phyloP scores from a whole-genome alignment of 1,140 invertebrate genomes.

The Drosophila kepulauana region DNA sequence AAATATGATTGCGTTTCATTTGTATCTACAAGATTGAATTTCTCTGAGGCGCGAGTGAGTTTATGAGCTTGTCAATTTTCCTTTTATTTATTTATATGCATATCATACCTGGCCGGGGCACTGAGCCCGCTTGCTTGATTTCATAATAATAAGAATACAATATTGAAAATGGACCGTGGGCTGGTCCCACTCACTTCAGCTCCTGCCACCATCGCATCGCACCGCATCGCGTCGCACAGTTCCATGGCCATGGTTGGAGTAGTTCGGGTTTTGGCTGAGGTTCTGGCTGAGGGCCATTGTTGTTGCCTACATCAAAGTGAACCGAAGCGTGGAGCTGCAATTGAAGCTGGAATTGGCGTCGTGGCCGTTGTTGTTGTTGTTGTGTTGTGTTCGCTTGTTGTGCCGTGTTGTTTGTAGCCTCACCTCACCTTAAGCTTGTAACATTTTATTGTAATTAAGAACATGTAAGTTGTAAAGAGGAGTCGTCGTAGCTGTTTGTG shows the following conservation, averaged over 20 bases:
- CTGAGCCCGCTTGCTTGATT: constrained; percentile 53
- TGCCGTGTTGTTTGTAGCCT: constrained; percentile 56
- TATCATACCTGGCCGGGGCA: constrained; percentile 54
- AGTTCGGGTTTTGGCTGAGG: not conserved
- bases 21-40: constrained; percentile 82
- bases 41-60: constrained; percentile 79
- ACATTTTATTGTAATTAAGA: constrained; percentile 82
- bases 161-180: constrained; percentile 62
- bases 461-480: constrained; percentile 82
- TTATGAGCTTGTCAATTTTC: constrained; percentile 81
- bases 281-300: constrained; percentile 30
- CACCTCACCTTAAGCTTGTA: constrained; percentile 77
- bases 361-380: constrained; percentile 30
- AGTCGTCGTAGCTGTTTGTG: constrained; percentile 74
- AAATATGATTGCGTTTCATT: constrained; percentile 83
- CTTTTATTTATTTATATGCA: constrained; percentile 81
- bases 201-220: constrained; percentile 21
- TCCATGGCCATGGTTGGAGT: not conserved
- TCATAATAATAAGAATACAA: constrained; percentile 67
- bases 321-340: constrained; percentile 61
- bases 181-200: constrained; percentile 25
- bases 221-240: constrained; percentile 10
- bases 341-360: constrained; percentile 49
- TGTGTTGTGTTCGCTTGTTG: constrained; percentile 20
- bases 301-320: constrained; percentile 65